Percentiles rank a stretch among this genome's conserved stretches.
These are phyloP conservation scores for Hydrolagus colliei DNA, from an alignment of 2,797 vertebrate genomes.

Conservation along the genomic window DNA sequence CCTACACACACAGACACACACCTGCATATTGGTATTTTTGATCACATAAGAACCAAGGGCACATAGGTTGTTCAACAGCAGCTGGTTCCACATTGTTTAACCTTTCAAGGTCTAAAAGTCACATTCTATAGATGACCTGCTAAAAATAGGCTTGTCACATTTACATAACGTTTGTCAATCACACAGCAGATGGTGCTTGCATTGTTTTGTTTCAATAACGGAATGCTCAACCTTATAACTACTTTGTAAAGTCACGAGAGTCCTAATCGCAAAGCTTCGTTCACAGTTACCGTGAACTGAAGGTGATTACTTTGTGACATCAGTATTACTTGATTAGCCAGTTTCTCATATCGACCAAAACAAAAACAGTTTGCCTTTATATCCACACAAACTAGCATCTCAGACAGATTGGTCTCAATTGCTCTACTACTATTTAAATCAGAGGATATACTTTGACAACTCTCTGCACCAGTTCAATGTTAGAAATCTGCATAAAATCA, in stretches of 20 bases:
- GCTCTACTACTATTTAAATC: not conserved
- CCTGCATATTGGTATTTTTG: not conserved
- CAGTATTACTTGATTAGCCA: not conserved
- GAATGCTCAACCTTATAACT: not conserved
- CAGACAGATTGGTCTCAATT: not conserved
- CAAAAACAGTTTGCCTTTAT: too few relatives aligned
- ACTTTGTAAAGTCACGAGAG: not conserved
- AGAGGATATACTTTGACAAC: constrained; percentile 5
- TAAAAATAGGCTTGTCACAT: constrained; percentile 12
- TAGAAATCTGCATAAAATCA: constrained; percentile 1
- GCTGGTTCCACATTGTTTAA: constrained; percentile 24
- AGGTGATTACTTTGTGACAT: not conserved
- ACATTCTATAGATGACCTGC: constrained; percentile 1
- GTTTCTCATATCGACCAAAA: not conserved
- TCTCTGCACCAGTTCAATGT: not conserved
- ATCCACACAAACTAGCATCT: too few relatives aligned
- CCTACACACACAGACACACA: not conserved
- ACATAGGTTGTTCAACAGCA: not conserved
- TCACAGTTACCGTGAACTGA: not conserved
- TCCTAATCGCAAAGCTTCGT: not conserved
- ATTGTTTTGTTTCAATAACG: not conserved
- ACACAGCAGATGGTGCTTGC: not conserved
- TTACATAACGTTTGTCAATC: not conserved
- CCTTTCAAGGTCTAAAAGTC: constrained; percentile 27
- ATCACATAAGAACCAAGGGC: not conserved